Evolutionary conservation across 2,888 invertebrate species (phyloP).

Genomic region (Drosophila mimica): DNA sequence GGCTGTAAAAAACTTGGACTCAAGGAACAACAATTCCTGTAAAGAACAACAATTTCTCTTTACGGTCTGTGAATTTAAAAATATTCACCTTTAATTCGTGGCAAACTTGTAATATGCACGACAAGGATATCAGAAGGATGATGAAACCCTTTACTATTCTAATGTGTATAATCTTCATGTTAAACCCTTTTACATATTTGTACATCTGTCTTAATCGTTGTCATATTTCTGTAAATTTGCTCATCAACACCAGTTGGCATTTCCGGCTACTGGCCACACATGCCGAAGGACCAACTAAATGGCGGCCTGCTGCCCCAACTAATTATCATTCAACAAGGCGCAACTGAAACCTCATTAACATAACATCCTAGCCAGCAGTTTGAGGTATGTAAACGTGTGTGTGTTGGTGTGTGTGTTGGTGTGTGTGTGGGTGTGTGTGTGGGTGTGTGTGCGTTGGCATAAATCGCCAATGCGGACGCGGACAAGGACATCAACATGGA

Average conservation of each 20-base stretch:
- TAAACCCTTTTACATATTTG: constrained; percentile 7
- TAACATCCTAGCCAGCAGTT: constrained; percentile 44
- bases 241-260: constrained; percentile 33
- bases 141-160: background rate
- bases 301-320: constrained; percentile 59
- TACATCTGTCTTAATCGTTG: constrained; percentile 29
- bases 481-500: constrained; percentile 46
- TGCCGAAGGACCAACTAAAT: constrained; percentile 18
- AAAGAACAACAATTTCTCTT: background rate
- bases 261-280: constrained; percentile 25
- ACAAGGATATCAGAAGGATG: background rate
- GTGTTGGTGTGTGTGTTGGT: constrained; percentile 18
- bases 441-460: constrained; percentile 44
- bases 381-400: constrained; percentile 11
- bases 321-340: constrained; percentile 68
- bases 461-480: constrained; percentile 56
- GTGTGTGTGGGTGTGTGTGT: constrained; percentile 28
- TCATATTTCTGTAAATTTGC: constrained; percentile 41
- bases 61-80: no score
- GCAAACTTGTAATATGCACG: background rate
- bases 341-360: constrained; percentile 73
- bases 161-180: background rate
- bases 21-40: background rate
- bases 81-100: background rate
- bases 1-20: background rate